A percentile compares a stretch with the other conserved stretches of the same genome.
Evolutionary conservation across 2,888 invertebrate genomes (phyloP).

Genomic region (Catocala fraxini): DNA sequence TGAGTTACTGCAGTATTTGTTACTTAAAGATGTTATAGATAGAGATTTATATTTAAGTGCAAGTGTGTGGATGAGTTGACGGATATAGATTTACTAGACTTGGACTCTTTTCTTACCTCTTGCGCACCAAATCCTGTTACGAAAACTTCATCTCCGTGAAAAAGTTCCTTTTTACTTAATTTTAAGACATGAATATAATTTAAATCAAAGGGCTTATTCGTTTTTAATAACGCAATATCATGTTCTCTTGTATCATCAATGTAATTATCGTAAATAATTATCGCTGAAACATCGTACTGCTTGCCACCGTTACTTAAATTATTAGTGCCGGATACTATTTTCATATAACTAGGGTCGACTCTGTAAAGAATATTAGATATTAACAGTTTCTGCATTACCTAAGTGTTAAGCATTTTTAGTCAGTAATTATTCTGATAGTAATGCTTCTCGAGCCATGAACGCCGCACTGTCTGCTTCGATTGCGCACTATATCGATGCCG

Average conservation of each 20-base stretch:
- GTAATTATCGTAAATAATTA: constrained; percentile 64
- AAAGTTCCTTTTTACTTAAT: constrained; percentile 53
- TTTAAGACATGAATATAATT: constrained; percentile 56
- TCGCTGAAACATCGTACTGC: constrained; percentile 57
- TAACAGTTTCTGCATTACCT: not conserved
- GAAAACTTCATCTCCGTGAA: constrained; percentile 67
- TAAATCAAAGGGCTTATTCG: constrained; percentile 62
- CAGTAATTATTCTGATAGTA: too few species aligned
- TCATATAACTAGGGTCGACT: constrained; percentile 65
- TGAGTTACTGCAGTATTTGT: too few species aligned
- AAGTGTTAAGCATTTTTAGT: too few species aligned
- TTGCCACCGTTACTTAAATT: constrained; percentile 68
- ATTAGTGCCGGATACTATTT: constrained; percentile 72
- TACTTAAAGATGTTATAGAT: too few species aligned
- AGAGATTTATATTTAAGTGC: too few species aligned
- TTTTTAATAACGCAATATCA: constrained; percentile 75
- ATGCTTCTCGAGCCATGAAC: too few species aligned
- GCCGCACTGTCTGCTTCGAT: too few species aligned
- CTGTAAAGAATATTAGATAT: constrained; percentile 56
- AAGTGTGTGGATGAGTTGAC: too few species aligned
- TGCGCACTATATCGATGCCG: too few species aligned
- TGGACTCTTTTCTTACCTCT: constrained; percentile 53
- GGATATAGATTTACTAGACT: too few species aligned
- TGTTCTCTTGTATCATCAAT: constrained; percentile 60
- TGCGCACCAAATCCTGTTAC: constrained; percentile 77